A percentile compares a stretch with the other conserved stretches of the same genome.
Conservation (phyloP, 1,140 invertebrate genomes). For the Gryllus bimaculatus region DNA sequence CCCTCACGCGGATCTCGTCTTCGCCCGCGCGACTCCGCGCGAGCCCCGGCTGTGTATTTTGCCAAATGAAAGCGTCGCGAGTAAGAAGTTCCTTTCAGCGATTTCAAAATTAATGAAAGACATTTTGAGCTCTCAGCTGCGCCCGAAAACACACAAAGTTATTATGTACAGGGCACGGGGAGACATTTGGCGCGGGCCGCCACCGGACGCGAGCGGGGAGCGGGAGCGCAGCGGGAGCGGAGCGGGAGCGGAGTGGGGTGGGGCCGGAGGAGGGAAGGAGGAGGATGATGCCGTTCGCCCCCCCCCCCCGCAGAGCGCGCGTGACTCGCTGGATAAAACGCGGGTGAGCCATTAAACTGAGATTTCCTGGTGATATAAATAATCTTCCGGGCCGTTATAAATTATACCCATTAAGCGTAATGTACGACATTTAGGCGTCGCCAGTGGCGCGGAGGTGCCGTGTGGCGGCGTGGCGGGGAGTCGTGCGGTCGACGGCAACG, state of each 20-base stretch:
- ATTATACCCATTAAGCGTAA: neutral
- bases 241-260: neutral
- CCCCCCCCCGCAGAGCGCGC: too few species aligned
- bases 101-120: conserved; percentile 2
- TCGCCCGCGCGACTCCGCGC: neutral
- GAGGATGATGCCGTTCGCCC: neutral
- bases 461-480: neutral
- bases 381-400: neutral
- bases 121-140: neutral
- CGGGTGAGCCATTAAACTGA: neutral
- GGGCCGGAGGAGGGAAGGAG: neutral
- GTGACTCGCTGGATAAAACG: conserved; percentile 3
- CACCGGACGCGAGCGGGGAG: neutral
- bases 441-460: neutral
- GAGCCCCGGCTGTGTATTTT: neutral
- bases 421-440: neutral
- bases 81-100: neutral
- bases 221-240: too few species aligned
- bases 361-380: conserved; percentile 1
- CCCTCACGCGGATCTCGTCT: neutral
- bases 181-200: neutral
- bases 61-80: neutral
- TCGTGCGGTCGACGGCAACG: too few species aligned
- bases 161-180: neutral
- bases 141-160: neutral